Percentiles rank a stretch among this genome's conserved stretches.
These are phyloP conservation scores for Dipus sagitta DNA, from an alignment of 2,797 vertebrate genomes.

Conservation along the genomic window DNA sequence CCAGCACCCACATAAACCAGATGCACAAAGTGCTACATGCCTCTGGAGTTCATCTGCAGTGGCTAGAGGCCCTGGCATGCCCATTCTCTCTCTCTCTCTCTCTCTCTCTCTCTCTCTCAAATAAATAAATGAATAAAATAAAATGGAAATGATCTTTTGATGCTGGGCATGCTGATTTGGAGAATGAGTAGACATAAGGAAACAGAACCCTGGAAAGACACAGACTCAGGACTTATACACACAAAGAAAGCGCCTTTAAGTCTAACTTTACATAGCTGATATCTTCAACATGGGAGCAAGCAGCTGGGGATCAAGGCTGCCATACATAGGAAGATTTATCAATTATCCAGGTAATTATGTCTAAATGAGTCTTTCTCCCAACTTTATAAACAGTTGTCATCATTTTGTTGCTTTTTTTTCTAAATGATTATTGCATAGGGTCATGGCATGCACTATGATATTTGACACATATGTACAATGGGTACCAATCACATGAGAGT, in stretches of 20 bases:
- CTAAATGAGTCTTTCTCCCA: background rate
- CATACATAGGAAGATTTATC: background rate
- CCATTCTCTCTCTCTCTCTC: too few relatives aligned
- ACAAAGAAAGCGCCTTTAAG: background rate
- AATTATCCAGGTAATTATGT: slow-evolving; percentile 9
- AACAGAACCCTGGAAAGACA: background rate
- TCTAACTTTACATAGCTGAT: background rate
- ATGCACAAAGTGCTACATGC: too few relatives aligned
- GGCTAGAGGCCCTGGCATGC: too few relatives aligned
- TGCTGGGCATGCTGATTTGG: background rate
- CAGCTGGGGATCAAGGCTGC: background rate
- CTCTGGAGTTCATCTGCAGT: too few relatives aligned
- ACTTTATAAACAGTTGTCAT: slow-evolving; percentile 24
- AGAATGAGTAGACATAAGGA: background rate
- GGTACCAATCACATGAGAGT: background rate
- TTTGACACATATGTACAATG: background rate
- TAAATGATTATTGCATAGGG: background rate
- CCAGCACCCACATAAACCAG: too few relatives aligned
- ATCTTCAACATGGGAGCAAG: background rate
- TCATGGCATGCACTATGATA: background rate
- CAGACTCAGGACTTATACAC: background rate
- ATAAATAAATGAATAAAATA: too few relatives aligned
- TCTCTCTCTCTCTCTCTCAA: too few relatives aligned
- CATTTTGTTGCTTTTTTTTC: background rate
- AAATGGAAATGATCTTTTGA: background rate